A percentile compares a stretch with the other conserved stretches of the same genome.
These are phyloP conservation scores for Drosophila austrosaltans DNA, from an alignment of 2,888 invertebrate species.

Conservation along the genomic window DNA sequence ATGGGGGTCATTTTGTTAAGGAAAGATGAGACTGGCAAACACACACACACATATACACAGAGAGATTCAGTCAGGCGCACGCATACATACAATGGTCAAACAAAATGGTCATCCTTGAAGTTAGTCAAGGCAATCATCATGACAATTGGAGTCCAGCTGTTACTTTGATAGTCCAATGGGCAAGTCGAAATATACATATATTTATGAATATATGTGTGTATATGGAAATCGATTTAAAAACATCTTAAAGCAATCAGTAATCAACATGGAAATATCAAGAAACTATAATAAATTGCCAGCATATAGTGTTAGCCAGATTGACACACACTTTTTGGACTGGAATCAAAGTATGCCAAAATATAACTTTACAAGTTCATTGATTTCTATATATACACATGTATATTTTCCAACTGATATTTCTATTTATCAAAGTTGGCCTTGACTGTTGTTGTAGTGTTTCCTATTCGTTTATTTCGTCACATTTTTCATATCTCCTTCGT, in stretches of 20 bases:
- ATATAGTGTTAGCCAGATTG: too few relatives aligned
- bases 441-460: too few relatives aligned
- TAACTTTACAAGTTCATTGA: too few relatives aligned
- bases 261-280: neutral
- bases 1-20: neutral
- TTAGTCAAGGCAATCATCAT: slow-evolving; percentile 55
- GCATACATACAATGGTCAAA: slow-evolving; percentile 58
- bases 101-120: slow-evolving; percentile 71
- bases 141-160: slow-evolving; percentile 14
- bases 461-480: too few relatives aligned
- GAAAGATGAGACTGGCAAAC: neutral
- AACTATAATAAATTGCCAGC: neutral
- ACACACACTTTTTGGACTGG: too few relatives aligned
- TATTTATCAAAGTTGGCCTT: too few relatives aligned
- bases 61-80: slow-evolving; percentile 18
- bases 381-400: too few relatives aligned
- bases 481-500: too few relatives aligned
- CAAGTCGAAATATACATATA: neutral
- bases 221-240: slow-evolving; percentile 1
- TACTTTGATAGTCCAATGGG: slow-evolving; percentile 5
- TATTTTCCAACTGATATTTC: too few relatives aligned
- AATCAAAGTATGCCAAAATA: too few relatives aligned
- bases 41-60: slow-evolving; percentile 30
- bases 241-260: neutral
- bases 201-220: slow-evolving; percentile 1